These are phyloP conservation scores for Eupeodes latifasciatus DNA, from an alignment of 2,888 invertebrate genomes.

Conservation along the genomic window DNA sequence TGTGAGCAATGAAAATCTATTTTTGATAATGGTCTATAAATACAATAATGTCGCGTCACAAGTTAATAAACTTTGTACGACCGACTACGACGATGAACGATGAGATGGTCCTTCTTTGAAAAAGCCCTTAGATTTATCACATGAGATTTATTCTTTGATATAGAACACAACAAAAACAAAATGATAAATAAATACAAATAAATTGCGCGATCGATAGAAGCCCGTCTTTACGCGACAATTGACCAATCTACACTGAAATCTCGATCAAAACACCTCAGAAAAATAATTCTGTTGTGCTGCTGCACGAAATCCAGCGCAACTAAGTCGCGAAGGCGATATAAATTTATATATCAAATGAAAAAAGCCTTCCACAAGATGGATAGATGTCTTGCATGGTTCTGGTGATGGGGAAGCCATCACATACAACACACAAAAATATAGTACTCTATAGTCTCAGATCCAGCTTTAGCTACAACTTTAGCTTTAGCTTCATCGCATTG, in stretches of 20 bases:
- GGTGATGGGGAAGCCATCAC: conserved; percentile 56
- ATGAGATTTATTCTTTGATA: background rate
- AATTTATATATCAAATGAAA: conserved; percentile 42
- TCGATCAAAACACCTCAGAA: conserved; percentile 72
- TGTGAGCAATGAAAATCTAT: conserved; percentile 41
- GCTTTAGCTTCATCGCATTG: conserved; percentile 34
- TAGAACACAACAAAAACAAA: background rate
- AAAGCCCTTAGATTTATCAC: conserved; percentile 20
- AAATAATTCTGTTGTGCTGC: conserved; percentile 62
- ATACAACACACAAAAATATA: background rate
- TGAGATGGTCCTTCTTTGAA: conserved; percentile 34
- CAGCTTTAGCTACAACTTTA: background rate
- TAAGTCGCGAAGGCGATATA: conserved; percentile 57
- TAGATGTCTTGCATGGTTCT: conserved; percentile 56
- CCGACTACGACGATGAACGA: too few relatives aligned
- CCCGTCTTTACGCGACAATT: conserved; percentile 65
- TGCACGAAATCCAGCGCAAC: conserved; percentile 30
- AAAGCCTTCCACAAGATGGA: conserved; percentile 67
- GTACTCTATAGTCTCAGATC: background rate
- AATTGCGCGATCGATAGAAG: conserved; percentile 42
- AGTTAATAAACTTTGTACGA: conserved; percentile 41
- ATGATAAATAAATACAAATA: background rate
- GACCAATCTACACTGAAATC: conserved; percentile 74
- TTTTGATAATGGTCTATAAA: conserved; percentile 65
- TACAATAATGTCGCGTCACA: conserved; percentile 63